Evolutionary conservation across 2,888 invertebrate species (phyloP), one percentile per base, ranked within the genome.

Genomic region (Ormyrus pomaceus): DNA sequence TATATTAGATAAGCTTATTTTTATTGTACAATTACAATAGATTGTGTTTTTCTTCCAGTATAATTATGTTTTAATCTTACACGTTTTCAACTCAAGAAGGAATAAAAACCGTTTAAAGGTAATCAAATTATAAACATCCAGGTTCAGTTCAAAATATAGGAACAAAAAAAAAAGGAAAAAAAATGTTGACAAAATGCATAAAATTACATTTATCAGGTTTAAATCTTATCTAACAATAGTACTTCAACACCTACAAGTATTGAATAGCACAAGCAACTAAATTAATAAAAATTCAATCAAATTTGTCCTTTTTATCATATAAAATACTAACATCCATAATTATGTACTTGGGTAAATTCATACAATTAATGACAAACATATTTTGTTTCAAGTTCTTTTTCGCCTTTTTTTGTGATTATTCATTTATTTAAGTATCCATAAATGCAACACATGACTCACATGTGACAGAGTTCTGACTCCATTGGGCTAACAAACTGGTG

Each of bases 391-490:
- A 66, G 45, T 71, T 74, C 55, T 65, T 34, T 58, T 72, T 58
- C 19, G 45, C 71, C 11, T 59, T 73, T 70, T 81, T 65, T 69
- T n/a, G 69, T 69, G 48, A 77, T 79, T 82, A 83, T 85, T 84
- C 83, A 84, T 85, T 87, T 83, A 83, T 84, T 86, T 84, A 86
- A 85, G 82, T 86, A 86, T 86, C 84, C 80, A 73, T 88, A 88
- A 88, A 88, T 88, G 88, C 87, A 87, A 85, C 82, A 86, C 84
- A 85, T 81, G 82, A 80, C 84, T 84, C 82, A 82, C 68, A 82
- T 74, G 77, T 82, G 84, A 83, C 83, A 83, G 82, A 84, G 73
- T 82, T 82, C 80, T 59, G 50, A n/a, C 69, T 74, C 69, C 8
- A 9, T 77, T 84, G 48, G 82, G 78, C 84, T 85, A 83, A 83